Conservation (phyloP, 2,797 vertebrate genomes). For the Eulemur mongoz region DNA sequence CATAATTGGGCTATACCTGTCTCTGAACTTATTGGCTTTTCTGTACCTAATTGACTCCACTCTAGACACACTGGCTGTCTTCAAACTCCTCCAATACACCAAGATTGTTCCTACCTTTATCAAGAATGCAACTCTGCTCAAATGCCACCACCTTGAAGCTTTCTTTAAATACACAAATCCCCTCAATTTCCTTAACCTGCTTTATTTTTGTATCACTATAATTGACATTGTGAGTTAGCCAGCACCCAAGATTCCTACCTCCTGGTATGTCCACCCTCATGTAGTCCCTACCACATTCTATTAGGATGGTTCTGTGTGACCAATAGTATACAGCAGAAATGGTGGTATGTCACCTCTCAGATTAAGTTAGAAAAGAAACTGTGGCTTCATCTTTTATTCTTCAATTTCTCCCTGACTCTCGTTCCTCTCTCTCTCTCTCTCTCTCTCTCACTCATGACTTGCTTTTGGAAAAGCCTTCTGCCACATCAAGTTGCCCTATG, state of each 20-base stretch:
- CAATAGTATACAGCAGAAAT: neutral
- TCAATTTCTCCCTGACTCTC: neutral
- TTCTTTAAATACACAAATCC: neutral
- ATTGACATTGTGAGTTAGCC: neutral
- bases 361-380: neutral
- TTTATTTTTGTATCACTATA: neutral
- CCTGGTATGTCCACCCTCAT: neutral
- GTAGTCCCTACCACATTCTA: neutral
- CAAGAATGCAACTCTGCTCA: neutral
- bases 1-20: neutral
- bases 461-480: neutral
- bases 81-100: neutral
- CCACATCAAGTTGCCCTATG: neutral
- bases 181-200: neutral
- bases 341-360: neutral
- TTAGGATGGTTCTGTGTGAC: neutral
- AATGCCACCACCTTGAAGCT: neutral
- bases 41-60: neutral
- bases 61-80: neutral
- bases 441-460: neutral
- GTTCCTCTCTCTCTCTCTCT: neutral
- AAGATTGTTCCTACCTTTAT: neutral
- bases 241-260: neutral
- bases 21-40: neutral
- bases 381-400: neutral